These are phyloP conservation scores for Solen grandis DNA, from an alignment of 1,140 invertebrate species.

Conservation along the genomic window DNA sequence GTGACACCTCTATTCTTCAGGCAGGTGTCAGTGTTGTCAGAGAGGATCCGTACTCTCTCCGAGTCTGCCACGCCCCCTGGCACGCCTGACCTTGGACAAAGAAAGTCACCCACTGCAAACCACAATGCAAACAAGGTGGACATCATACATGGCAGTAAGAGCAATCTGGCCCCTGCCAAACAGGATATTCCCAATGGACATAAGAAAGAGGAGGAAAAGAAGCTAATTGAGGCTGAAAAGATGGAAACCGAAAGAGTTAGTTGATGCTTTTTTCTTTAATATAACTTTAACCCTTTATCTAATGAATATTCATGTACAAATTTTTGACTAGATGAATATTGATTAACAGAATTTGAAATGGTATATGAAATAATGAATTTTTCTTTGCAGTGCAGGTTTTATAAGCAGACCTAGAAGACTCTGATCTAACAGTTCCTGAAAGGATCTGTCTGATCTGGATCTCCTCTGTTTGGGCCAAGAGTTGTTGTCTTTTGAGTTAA, in stretches of 20 bases:
- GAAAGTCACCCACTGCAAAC: background rate
- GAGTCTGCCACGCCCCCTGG: slow-evolving; percentile 34
- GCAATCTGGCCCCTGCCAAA: slow-evolving; percentile 5
- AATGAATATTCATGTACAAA: too few relatives aligned
- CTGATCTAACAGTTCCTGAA: too few relatives aligned
- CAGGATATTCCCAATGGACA: slow-evolving; percentile 1
- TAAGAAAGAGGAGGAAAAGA: slow-evolving; percentile 60
- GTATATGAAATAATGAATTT: too few relatives aligned
- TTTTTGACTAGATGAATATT: too few relatives aligned
- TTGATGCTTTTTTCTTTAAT: too few relatives aligned
- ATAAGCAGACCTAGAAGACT: too few relatives aligned
- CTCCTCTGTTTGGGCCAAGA: too few relatives aligned
- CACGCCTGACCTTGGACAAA: slow-evolving; percentile 16
- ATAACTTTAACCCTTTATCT: too few relatives aligned
- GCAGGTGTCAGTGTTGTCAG: slow-evolving; percentile 67
- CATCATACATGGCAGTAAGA: background rate
- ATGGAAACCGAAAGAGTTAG: slow-evolving; percentile 73
- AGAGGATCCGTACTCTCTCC: slow-evolving; percentile 55
- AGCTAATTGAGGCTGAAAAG: slow-evolving; percentile 73
- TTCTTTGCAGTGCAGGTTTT: too few relatives aligned
- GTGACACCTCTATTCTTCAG: slow-evolving; percentile 48
- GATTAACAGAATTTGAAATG: too few relatives aligned
- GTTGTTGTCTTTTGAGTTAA: too few relatives aligned
- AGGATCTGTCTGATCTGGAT: too few relatives aligned
- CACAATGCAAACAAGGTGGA: slow-evolving; percentile 10